Conservation (phyloP, 2,888 invertebrate genomes). For the Pseudococcus jackbeardsleyi region DNA sequence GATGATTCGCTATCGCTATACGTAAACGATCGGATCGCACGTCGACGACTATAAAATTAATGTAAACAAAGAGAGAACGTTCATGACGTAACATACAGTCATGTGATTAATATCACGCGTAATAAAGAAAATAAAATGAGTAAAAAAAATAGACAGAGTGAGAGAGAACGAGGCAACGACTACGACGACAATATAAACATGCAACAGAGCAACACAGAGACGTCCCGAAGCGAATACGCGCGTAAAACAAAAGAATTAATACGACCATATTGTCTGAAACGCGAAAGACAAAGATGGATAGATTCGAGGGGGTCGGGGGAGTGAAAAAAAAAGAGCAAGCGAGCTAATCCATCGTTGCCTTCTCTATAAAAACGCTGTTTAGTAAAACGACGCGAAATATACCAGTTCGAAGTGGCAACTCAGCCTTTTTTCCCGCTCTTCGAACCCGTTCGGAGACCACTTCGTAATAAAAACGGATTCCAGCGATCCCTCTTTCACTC, state of each 20-base stretch:
- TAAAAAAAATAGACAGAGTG: not conserved
- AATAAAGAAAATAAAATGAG: slow-evolving; percentile 18
- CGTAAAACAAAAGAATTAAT: slow-evolving; percentile 46
- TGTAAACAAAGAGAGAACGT: slow-evolving; percentile 39
- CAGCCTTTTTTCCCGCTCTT: slow-evolving; percentile 24
- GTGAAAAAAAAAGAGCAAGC: not conserved
- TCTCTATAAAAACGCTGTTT: not conserved
- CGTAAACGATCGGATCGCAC: not conserved
- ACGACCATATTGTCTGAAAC: slow-evolving; percentile 42
- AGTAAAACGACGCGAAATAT: slow-evolving; percentile 28
- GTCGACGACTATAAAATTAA: slow-evolving; percentile 17
- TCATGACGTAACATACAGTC: slow-evolving; percentile 40
- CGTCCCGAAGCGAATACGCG: slow-evolving; percentile 18
- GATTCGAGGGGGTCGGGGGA: not conserved
- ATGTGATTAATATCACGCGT: slow-evolving; percentile 48
- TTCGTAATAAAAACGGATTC: slow-evolving; percentile 43
- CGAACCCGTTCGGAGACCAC: not conserved
- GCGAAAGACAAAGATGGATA: not conserved
- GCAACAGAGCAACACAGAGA: slow-evolving; percentile 29
- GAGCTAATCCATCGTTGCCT: slow-evolving; percentile 29
- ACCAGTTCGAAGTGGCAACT: slow-evolving; percentile 30
- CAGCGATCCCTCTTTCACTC: slow-evolving; percentile 29
- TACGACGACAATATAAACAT: slow-evolving; percentile 37
- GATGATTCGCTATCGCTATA: not conserved
- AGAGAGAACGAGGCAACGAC: not conserved